Conservation (phyloP, 1,140 invertebrate genomes). For the Meteorus sp. region DNA sequence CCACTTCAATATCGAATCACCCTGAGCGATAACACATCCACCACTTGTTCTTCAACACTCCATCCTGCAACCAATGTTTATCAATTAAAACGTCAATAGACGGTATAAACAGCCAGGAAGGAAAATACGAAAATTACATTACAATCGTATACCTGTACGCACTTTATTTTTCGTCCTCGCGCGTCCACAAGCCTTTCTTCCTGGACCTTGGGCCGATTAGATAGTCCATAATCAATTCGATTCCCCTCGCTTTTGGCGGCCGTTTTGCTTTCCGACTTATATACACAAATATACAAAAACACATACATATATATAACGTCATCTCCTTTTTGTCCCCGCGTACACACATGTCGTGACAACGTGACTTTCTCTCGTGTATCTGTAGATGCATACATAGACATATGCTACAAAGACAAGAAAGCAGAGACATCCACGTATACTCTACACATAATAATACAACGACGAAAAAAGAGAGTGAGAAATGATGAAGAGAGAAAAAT, state of each 20-base stretch:
- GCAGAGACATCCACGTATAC: constrained; percentile 9
- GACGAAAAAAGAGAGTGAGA: background rate
- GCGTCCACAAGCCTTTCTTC: constrained; percentile 7
- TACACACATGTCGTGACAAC: constrained; percentile 7
- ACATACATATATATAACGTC: too few relatives aligned
- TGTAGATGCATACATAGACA: too few relatives aligned
- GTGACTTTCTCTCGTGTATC: constrained; percentile 19
- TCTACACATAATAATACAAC: background rate
- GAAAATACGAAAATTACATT: too few relatives aligned
- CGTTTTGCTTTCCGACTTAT: background rate
- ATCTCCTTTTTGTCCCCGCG: background rate
- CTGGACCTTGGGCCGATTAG: constrained; percentile 15
- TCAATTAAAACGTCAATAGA: background rate
- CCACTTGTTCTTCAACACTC: too few relatives aligned
- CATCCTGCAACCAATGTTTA: background rate
- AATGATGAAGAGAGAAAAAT: constrained; percentile 2
- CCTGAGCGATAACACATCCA: too few relatives aligned
- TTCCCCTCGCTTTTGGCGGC: constrained; percentile 10
- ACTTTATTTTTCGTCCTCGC: background rate
- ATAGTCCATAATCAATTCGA: background rate
- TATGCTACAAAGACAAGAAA: constrained; percentile 2
- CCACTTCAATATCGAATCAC: too few relatives aligned
- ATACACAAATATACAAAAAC: background rate
- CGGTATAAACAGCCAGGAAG: background rate
- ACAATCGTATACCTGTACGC: too few relatives aligned